Conservation (phyloP, 2,113 vertebrate species). For the Psilopogon haemacephalus region DNA sequence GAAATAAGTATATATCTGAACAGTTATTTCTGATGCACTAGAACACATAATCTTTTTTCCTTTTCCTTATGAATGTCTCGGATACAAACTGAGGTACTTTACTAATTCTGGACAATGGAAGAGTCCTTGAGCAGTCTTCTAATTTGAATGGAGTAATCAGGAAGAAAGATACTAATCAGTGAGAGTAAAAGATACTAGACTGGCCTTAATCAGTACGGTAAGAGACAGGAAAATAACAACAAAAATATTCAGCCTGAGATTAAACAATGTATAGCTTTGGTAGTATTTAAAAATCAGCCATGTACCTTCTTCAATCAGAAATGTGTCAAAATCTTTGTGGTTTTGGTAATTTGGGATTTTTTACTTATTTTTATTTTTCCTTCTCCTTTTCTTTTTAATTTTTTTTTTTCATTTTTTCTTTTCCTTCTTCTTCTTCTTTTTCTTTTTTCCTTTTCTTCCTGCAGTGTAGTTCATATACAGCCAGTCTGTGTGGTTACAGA, state of each 20-base stretch:
- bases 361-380: no score
- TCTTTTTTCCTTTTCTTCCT: not conserved
- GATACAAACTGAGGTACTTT: not conserved
- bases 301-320: not conserved
- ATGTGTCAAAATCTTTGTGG: not conserved
- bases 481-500: constrained; percentile 7
- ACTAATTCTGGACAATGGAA: not conserved
- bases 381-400: no score
- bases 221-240: not conserved
- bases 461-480: not conserved
- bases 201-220: not conserved
- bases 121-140: not conserved
- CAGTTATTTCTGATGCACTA: not conserved
- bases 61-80: not conserved
- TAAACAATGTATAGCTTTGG: not conserved
- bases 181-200: not conserved
- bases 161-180: not conserved
- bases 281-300: not conserved
- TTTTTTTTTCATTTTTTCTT: no score
- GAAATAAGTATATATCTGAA: not conserved
- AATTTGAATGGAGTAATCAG: not conserved
- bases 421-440: not conserved
- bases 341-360: not conserved
- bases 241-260: not conserved
- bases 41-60: not conserved